A percentile compares a stretch with the other conserved stretches of the same genome.
Conservation (phyloP, 2,888 invertebrate species). For the Philereme transversata region DNA sequence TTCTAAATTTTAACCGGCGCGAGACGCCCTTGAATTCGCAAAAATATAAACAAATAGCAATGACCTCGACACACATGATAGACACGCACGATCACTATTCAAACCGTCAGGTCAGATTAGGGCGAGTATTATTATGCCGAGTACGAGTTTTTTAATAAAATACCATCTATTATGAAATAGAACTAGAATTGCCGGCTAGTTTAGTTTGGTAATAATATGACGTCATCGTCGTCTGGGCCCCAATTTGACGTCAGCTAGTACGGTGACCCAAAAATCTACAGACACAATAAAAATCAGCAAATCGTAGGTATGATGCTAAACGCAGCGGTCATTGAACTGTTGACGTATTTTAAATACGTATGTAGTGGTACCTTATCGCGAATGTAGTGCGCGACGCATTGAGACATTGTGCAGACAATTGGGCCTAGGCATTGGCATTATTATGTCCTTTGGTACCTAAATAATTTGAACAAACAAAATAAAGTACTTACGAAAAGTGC, state of each 20-base stretch:
- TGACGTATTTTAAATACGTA: conserved; percentile 82
- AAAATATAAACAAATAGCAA: conserved; percentile 77
- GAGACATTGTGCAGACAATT: neutral
- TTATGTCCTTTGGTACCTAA: neutral
- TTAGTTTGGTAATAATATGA: conserved; percentile 63
- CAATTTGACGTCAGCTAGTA: conserved; percentile 75
- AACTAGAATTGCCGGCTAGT: conserved; percentile 76
- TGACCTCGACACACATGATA: conserved; percentile 79
- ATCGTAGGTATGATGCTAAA: conserved; percentile 67
- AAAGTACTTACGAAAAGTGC: neutral
- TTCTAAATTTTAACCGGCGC: neutral
- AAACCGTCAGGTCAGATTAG: conserved; percentile 77
- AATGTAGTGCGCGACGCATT: neutral
- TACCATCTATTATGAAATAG: conserved; percentile 56
- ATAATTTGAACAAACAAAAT: too few species aligned
- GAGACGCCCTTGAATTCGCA: conserved; percentile 73
- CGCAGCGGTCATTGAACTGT: conserved; percentile 77
- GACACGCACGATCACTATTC: conserved; percentile 65
- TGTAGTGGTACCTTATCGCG: neutral
- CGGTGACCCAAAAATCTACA: conserved; percentile 83
- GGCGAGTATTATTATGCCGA: conserved; percentile 72
- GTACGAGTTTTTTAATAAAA: conserved; percentile 67
- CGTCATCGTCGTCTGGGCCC: conserved; percentile 77
- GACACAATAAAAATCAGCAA: conserved; percentile 80
- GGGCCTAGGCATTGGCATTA: neutral